Conservation (phyloP, 2,797 vertebrate genomes). For the Scomberomorus guttatus region DNA sequence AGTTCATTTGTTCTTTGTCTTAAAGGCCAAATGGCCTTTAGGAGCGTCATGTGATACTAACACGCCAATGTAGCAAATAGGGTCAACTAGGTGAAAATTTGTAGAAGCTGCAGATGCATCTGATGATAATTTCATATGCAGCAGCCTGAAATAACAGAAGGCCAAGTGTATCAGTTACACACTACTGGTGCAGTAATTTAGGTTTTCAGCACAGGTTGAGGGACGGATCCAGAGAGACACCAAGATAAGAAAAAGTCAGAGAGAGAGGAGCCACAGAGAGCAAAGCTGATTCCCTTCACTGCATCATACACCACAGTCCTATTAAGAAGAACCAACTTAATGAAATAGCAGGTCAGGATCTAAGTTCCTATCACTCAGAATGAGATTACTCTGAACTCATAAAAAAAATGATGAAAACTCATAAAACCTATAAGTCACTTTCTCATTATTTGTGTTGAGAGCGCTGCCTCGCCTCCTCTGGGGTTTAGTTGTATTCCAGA, state of each 20-base stretch:
- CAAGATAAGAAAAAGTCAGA: not conserved
- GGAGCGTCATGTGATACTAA: slow-evolving; percentile 35
- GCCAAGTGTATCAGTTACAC: not conserved
- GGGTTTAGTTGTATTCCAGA: slow-evolving; percentile 36
- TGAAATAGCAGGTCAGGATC: slow-evolving; percentile 44
- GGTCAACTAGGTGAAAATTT: slow-evolving; percentile 18
- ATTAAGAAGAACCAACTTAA: slow-evolving; percentile 50
- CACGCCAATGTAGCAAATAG: slow-evolving; percentile 6
- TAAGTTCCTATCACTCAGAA: slow-evolving; percentile 39
- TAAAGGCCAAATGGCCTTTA: slow-evolving; percentile 22
- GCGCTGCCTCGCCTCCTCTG: slow-evolving; percentile 26
- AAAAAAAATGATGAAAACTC: slow-evolving; percentile 58
- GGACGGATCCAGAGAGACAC: not conserved
- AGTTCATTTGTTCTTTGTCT: slow-evolving; percentile 38
- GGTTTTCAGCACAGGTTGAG: not conserved
- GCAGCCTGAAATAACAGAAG: slow-evolving; percentile 22
- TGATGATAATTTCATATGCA: slow-evolving; percentile 18
- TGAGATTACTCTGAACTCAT: slow-evolving; percentile 56
- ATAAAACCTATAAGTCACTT: slow-evolving; percentile 46
- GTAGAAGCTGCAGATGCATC: slow-evolving; percentile 15
- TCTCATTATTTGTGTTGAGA: slow-evolving; percentile 53
- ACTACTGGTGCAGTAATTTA: not conserved
- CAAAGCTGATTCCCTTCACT: slow-evolving; percentile 6
- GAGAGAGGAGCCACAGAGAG: not conserved
- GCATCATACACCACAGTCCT: slow-evolving; percentile 13